These are phyloP conservation scores for Psittacula cyanocephala DNA, from an alignment of 2,113 vertebrate species.

Conservation along the genomic window DNA sequence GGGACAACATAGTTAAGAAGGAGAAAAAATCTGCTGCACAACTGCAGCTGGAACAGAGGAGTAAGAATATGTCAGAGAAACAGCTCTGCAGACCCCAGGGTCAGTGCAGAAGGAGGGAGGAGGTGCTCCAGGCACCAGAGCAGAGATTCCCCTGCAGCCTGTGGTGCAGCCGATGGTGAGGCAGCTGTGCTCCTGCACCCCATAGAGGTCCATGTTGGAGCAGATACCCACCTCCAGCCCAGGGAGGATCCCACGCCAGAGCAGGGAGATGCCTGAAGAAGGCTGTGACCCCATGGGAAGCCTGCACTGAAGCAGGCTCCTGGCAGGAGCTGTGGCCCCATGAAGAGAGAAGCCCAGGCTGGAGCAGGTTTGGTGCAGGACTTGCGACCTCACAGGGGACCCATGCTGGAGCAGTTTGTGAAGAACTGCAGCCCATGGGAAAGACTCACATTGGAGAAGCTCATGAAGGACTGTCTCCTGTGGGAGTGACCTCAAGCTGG, in stretches of 20 bases:
- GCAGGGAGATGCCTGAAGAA: not conserved
- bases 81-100: not conserved
- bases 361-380: not conserved
- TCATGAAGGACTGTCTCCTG: not conserved
- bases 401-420: not conserved
- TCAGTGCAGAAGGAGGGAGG: not conserved
- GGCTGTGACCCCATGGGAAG: not conserved
- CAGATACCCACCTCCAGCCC: not conserved
- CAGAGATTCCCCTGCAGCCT: not conserved
- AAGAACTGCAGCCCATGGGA: not conserved
- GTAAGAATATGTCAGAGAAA: not conserved
- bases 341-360: not conserved
- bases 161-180: not conserved
- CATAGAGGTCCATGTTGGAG: not conserved
- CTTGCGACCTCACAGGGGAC: not conserved
- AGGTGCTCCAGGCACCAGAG: not conserved
- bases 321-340: not conserved
- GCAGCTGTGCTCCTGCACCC: not conserved
- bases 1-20: not conserved
- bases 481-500: not conserved
- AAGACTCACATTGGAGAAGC: not conserved
- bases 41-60: not conserved
- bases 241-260: not conserved
- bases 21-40: not conserved
- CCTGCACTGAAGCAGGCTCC: not conserved